Evolutionary conservation across 2,888 invertebrate species (phyloP).

Genomic region (Epirrita christyi): DNA sequence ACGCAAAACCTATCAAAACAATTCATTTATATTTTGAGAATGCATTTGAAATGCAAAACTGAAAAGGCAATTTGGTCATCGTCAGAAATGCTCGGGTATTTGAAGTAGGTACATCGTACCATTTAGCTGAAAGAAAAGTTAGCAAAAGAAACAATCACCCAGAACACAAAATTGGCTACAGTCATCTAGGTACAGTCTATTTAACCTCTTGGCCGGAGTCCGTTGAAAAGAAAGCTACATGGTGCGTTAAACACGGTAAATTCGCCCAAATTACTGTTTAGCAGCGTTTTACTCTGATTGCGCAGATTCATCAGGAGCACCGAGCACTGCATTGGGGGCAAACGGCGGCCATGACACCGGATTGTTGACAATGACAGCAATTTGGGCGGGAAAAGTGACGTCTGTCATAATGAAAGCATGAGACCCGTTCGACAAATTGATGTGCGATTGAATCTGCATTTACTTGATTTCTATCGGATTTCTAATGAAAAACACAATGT

Average conservation of each 20-base stretch:
- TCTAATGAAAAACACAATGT: too few species aligned
- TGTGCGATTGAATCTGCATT: conserved; percentile 18
- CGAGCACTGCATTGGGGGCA: conserved; percentile 61
- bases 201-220: conserved; percentile 62
- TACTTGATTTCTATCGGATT: too few species aligned
- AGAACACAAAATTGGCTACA: conserved; percentile 29
- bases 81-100: too few species aligned
- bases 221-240: conserved; percentile 77
- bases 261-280: conserved; percentile 75
- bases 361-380: conserved; percentile 65
- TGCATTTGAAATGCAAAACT: too few species aligned
- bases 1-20: conserved; percentile 6
- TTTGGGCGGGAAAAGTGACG: conserved; percentile 62
- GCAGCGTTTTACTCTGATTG: conserved; percentile 79
- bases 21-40: neutral
- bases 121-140: neutral
- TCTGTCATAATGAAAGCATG: conserved; percentile 29
- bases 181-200: conserved; percentile 69
- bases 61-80: too few species aligned
- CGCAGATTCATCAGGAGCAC: conserved; percentile 65
- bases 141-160: conserved; percentile 1
- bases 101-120: too few species aligned
- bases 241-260: conserved; percentile 76
- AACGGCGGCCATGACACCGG: conserved; percentile 57
- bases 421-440: conserved; percentile 24